phyloP scores from a whole-genome alignment of 2,113 vertebrate species.

The Sitta europaea region DNA sequence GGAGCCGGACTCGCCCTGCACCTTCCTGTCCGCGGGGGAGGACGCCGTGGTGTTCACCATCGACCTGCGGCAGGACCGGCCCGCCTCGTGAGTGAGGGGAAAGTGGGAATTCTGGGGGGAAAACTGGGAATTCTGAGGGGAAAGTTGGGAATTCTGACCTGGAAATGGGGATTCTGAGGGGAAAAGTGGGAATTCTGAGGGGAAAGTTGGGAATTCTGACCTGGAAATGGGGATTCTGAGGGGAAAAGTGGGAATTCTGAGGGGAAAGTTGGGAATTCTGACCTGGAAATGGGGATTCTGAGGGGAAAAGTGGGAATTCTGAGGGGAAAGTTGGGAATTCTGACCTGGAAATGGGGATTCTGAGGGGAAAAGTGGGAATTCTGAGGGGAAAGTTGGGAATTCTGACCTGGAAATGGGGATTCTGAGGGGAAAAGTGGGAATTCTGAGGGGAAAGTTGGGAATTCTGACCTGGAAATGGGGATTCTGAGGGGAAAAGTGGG shows the following conservation, averaged over 20 bases:
- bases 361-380: not conserved
- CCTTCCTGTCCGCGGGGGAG: constrained; percentile 94
- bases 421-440: no score
- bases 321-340: not conserved
- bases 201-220: not conserved
- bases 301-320: not conserved
- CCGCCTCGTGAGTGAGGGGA: constrained; percentile 82
- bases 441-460: no score
- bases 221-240: not conserved
- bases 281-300: not conserved
- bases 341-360: not conserved
- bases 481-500: no score
- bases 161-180: not conserved
- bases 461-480: no score
- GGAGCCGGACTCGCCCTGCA: constrained; percentile 94
- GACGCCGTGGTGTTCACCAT: constrained; percentile 95
- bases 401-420: no score
- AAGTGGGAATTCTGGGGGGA: not conserved
- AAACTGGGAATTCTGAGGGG: not conserved
- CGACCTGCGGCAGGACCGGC: constrained; percentile 88
- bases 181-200: not conserved
- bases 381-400: no score
- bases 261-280: not conserved
- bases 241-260: not conserved
- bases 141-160: fast-evolving